Evolutionary conservation across 1,140 invertebrate species (phyloP), one percentile per base, ranked within the genome.

Genomic region (Drosophila parabipectinata): DNA sequence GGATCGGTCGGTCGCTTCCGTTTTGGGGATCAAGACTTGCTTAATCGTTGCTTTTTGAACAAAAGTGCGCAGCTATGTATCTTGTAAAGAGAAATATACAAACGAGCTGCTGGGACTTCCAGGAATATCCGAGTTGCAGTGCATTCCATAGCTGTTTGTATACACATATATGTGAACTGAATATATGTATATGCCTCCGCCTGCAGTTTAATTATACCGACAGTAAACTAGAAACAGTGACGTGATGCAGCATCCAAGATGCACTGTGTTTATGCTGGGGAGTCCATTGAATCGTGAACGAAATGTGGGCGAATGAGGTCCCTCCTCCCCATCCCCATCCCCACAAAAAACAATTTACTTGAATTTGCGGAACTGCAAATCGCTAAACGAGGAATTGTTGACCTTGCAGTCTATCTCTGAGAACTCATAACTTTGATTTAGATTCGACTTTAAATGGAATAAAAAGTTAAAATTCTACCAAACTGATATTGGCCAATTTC

Each of bases 181-280:
- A 12, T 39, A 14, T 50, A 10, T 54, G 34, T 50, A 18, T 18
- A 18, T 18, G 39, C 45, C 2, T 64, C 41, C 59, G 32, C 51
- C 52, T 83, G 77, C 81, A 85, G 81, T 87, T 85, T 82, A 85
- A 85, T 82, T 85, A 87, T 82, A 87, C 73, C 82, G 56, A 78
- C 59, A 64, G 21, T 21, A 57, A 59, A 57, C 82, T 76, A 81
- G 61, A 56, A 81, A 81, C 82, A 75, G 78, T 85, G 82, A 85
- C 82, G 82, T 85, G 82, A 85, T 85, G 58, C 83, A 56, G 48
- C 55, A 41, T 41, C 59, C 12, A 61, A 72, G 67, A 72, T 66
- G 44, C 52, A 66, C 30, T 57, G 50, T 62, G 50, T 62, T 50
- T 71, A 44, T 68, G 48, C 50, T 60, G 37, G 21, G 41, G 34